Evolutionary conservation across 1,140 invertebrate species (phyloP), one percentile per base, ranked within the genome.

Genomic region (Sminthurides bifidus): DNA sequence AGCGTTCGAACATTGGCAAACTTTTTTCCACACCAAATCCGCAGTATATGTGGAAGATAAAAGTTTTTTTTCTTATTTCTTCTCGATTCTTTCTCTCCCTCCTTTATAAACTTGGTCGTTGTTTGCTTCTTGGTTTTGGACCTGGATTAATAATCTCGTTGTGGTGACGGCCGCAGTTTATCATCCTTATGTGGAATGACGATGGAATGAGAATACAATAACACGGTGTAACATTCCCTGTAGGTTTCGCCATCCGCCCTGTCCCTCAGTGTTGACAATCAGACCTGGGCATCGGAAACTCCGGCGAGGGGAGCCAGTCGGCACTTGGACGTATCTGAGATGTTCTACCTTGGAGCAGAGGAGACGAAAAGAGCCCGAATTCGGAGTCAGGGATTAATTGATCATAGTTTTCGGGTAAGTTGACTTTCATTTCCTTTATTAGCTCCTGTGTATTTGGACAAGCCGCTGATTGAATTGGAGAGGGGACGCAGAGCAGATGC

Each of bases 331-430:
- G 64, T 65, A 27, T 65, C 64, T 8, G 60, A 65, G 52, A 56
- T 65, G 52, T 49, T 65, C 15, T 65, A 57, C 70, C 29, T 65
- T 65, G 52, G 68, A 61, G 38, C 63, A 56, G 56, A 57, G 68
- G 44, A 68, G 65, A 55, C 51, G 68, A 37, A 68, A 65, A 8
- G 61, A 68, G 23, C 58, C 67, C 55, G 69, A 67, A 61, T 63
- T 5, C 54, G 60, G 21, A 50, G 33, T 41, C 57, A 54, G 48
- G 65, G 63, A 52, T 40, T 65, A 44, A 59, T 61, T 37, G 63
- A 65, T 56, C 56, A 61, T 23, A 61, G 63, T 56, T 61, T 64
- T 41, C 52, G 51, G 29, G 63, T 64, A 65, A 69, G 69, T 52
- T 31, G 23, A 24, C n/a, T 19, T 51, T 52, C 37, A 21, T 26